A percentile compares a stretch with the other conserved stretches of the same genome.
These are phyloP conservation scores for Papilio demoleus DNA, from an alignment of 2,888 invertebrate genomes.

Conservation along the genomic window DNA sequence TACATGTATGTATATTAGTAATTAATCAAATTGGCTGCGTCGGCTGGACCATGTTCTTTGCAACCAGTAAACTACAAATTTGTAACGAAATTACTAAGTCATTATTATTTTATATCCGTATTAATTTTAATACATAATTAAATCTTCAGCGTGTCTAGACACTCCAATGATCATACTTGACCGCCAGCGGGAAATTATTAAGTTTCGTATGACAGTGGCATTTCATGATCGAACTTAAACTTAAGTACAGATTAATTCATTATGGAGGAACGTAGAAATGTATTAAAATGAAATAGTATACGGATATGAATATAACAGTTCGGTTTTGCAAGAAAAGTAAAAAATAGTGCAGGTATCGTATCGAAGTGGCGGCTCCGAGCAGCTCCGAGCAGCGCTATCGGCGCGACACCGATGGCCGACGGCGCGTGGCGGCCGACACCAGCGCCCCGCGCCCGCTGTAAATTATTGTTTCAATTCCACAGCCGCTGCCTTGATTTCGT, in stretches of 20 bases:
- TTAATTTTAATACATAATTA: too few species aligned
- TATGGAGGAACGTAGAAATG: background rate
- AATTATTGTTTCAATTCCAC: slow-evolving; percentile 49
- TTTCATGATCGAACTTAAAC: background rate
- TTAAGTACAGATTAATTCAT: background rate
- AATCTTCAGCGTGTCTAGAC: background rate
- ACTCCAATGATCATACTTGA: background rate
- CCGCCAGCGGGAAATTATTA: background rate
- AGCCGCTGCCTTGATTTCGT: slow-evolving; percentile 56
- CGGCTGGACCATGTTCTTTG: slow-evolving; percentile 58
- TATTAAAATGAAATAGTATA: background rate
- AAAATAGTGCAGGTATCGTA: slow-evolving; percentile 39
- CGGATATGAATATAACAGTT: background rate
- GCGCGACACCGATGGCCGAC: slow-evolving; percentile 66
- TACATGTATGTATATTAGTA: slow-evolving; percentile 52
- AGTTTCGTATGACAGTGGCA: too few species aligned
- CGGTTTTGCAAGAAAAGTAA: slow-evolving; percentile 23
- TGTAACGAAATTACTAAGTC: slow-evolving; percentile 26
- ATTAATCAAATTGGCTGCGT: slow-evolving; percentile 62
- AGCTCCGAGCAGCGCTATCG: slow-evolving; percentile 38
- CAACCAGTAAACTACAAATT: slow-evolving; percentile 28
- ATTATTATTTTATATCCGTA: background rate
- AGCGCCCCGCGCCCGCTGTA: slow-evolving; percentile 52
- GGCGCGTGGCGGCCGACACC: slow-evolving; percentile 57
- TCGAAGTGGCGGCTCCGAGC: slow-evolving; percentile 28